Base-by-base conservation (phyloP, 2,888 invertebrate genomes). In the Phaedon cochleariae region DNA sequence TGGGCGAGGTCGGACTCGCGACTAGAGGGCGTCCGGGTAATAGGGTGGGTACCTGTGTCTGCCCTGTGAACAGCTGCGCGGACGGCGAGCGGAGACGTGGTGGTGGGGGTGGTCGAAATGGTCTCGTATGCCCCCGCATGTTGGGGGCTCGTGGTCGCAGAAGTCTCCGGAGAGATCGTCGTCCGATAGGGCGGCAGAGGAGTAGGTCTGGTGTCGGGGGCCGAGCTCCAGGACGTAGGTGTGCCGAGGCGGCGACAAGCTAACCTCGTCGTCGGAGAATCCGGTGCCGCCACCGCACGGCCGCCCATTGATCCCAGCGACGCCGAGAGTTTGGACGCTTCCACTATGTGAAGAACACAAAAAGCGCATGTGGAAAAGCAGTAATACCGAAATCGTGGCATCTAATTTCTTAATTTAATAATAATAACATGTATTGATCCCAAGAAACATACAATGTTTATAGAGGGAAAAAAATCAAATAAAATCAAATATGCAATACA, bases 231-330 rank as follows among this genome's bases (percentile, higher is more conserved):
- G 77, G 84, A 87, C 82, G 82, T 87, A 87, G 86, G 86, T 86
- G 85, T 87, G 87, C 83, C 86, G 80, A 84, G 87, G 85, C 84
- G 87, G 87, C 83, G 87, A 86, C 84, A 87, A 84, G 84, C 89
- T 89, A 83, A 92, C 90, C 87, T 92, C 92, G 90, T 93, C 93
- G 90, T 93, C 93, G 91, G 92, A 91, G 93, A 93, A 92, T 88
- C 68, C 71, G 62, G 68, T 46, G 82, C 83, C 77, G 59, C 76
- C 73, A 61, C 76, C 73, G 60, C 74, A 72, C 74, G 76, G 71
- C 74, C 83, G 84, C 84, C 87, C 83, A 86, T 86, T 86, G 86
- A 86, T 74, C 85, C 86, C 86, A 86, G 84, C 81, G 87, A 87
- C 80, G 85, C 86, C 84, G 87, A 87, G 80, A 86, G 86, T 80